phyloP scores from a whole-genome alignment of 2,797 vertebrate species.

The Mergus octosetaceus region DNA sequence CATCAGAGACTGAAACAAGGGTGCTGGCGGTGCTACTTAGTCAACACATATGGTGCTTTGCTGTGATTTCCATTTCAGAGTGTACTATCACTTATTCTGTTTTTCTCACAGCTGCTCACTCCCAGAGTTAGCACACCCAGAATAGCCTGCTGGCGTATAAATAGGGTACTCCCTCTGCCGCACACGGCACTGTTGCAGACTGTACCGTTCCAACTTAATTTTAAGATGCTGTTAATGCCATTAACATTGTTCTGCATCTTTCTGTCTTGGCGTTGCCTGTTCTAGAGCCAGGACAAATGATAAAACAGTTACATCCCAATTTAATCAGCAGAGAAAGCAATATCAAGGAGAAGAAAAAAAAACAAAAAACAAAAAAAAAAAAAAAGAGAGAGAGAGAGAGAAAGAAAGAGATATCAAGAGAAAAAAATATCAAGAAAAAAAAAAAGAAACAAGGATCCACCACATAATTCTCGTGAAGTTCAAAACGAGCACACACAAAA shows the following conservation, averaged over 20 bases:
- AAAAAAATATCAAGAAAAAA: background rate
- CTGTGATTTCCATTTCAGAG: slow-evolving; percentile 49
- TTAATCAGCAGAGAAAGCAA: background rate
- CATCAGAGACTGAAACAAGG: slow-evolving; percentile 6
- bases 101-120: slow-evolving; percentile 65
- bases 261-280: background rate
- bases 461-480: background rate
- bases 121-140: slow-evolving; percentile 17
- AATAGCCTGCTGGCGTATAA: background rate
- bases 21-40: background rate
- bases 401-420: too few relatives aligned
- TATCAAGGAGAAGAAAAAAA: background rate
- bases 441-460: background rate
- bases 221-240: background rate
- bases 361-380: too few relatives aligned
- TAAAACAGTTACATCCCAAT: background rate
- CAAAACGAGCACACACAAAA: background rate
- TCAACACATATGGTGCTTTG: slow-evolving; percentile 37
- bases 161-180: background rate
- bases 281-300: background rate
- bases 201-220: background rate
- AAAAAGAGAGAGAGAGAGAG: too few relatives aligned
- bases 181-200: background rate
- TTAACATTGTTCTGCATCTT: background rate
- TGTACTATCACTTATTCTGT: slow-evolving; percentile 51